phyloP scores from a whole-genome alignment of 2,888 invertebrate genomes.

The Brassicogethes aeneus region DNA sequence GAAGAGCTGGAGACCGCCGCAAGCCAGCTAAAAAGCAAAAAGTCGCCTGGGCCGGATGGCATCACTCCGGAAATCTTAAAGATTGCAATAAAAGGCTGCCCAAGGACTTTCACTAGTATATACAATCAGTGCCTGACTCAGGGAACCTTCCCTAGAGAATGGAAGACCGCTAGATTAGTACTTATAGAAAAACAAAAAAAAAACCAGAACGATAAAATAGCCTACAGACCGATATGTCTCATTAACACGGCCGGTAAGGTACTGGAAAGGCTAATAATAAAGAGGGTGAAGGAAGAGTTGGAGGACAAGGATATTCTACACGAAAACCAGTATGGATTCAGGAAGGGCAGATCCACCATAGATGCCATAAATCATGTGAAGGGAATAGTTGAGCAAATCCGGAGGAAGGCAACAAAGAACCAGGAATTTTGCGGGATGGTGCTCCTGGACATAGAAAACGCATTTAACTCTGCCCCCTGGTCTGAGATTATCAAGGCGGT shows the following conservation, averaged over 20 bases:
- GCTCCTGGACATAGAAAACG: no score
- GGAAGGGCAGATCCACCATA: not conserved
- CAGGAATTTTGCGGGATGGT: no score
- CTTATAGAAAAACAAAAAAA: no score
- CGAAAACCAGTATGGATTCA: no score
- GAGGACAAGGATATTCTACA: no score
- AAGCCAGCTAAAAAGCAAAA: not conserved
- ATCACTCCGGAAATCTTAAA: not conserved
- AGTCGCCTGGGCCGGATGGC: not conserved
- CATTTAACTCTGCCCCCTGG: not conserved
- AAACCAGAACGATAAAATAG: slow-evolving; percentile 4
- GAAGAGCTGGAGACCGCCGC: not conserved
- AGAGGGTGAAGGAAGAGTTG: not conserved
- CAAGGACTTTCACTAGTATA: not conserved
- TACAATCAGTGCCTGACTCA: not conserved
- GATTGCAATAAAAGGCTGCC: not conserved
- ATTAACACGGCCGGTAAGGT: no score
- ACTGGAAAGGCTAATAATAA: no score
- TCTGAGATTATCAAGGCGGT: not conserved
- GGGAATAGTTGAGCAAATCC: not conserved
- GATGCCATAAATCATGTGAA: slow-evolving; percentile 6
- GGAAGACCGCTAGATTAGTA: no score
- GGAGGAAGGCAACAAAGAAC: not conserved
- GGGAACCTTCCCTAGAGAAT: no score
- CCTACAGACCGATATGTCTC: not conserved